These are phyloP conservation scores for Siniperca undulata DNA, from an alignment of 2,797 vertebrate genomes.

Conservation along the genomic window DNA sequence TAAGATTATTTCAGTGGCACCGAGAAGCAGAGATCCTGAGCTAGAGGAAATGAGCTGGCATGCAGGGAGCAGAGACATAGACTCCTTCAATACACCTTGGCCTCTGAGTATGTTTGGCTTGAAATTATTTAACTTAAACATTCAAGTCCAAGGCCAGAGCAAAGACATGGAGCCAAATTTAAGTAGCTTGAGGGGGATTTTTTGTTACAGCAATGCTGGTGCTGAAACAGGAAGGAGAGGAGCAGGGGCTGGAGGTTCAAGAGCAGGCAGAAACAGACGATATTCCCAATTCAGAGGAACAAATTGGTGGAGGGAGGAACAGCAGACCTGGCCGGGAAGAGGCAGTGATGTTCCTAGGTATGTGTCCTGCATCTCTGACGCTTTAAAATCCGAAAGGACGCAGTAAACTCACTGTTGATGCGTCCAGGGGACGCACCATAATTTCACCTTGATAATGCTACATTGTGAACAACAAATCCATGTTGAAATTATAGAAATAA, in stretches of 20 bases:
- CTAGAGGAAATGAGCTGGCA: constrained; percentile 53
- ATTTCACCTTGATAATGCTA: too few species aligned
- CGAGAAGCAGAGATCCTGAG: constrained; percentile 28
- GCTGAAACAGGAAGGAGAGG: constrained; percentile 4
- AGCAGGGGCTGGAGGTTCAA: not conserved
- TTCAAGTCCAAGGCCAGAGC: constrained; percentile 23
- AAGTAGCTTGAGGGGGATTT: constrained; percentile 23
- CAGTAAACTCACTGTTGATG: too few species aligned
- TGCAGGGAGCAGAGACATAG: constrained; percentile 18
- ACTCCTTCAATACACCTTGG: constrained; percentile 36
- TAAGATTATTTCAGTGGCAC: constrained; percentile 28
- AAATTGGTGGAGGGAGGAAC: not conserved
- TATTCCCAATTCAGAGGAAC: not conserved
- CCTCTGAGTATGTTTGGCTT: constrained; percentile 40
- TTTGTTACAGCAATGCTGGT: constrained; percentile 30
- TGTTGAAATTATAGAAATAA: too few species aligned
- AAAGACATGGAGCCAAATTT: constrained; percentile 30
- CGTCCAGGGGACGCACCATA: too few species aligned
- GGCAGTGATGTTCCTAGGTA: not conserved
- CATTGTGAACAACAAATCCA: too few species aligned
- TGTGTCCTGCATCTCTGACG: too few species aligned
- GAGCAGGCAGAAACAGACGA: constrained; percentile 5
- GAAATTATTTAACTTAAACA: constrained; percentile 25
- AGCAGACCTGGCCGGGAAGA: not conserved
- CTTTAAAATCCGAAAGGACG: too few species aligned